These are phyloP conservation scores for Erebia epiphron DNA, from an alignment of 2,888 invertebrate genomes.

Conservation along the genomic window DNA sequence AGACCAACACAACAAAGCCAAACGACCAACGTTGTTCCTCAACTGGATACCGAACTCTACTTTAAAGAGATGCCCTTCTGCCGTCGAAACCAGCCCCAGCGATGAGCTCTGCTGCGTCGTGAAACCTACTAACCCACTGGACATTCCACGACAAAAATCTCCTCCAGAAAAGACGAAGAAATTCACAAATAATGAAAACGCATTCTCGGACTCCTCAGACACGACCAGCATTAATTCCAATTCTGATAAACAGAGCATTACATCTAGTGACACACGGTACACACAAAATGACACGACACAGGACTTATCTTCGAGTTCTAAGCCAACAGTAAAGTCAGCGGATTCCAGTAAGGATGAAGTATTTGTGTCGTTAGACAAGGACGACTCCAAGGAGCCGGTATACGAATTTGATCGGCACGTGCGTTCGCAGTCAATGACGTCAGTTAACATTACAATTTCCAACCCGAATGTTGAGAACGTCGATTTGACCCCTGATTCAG, in stretches of 20 bases:
- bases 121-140: slow-evolving; percentile 57
- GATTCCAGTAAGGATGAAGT: slow-evolving; percentile 69
- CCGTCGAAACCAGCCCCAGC: slow-evolving; percentile 84
- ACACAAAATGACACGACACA: slow-evolving; percentile 73
- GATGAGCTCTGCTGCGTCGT: slow-evolving; percentile 67
- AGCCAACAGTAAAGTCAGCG: slow-evolving; percentile 68
- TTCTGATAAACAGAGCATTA: slow-evolving; percentile 78
- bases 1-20: slow-evolving; percentile 89
- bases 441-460: slow-evolving; percentile 86
- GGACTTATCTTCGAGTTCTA: slow-evolving; percentile 68
- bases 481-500: slow-evolving; percentile 85
- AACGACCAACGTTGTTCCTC: slow-evolving; percentile 91
- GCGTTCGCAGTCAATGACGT: slow-evolving; percentile 84
- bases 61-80: slow-evolving; percentile 91
- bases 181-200: slow-evolving; percentile 70
- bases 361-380: slow-evolving; percentile 67
- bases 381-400: slow-evolving; percentile 67
- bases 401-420: slow-evolving; percentile 72
- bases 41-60: slow-evolving; percentile 98
- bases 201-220: slow-evolving; percentile 81
- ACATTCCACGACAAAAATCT: slow-evolving; percentile 51
- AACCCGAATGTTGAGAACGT: slow-evolving; percentile 89
- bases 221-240: slow-evolving; percentile 78
- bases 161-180: slow-evolving; percentile 54
- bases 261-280: slow-evolving; percentile 70